These are phyloP conservation scores for Noctua fimbriata DNA, from an alignment of 2,888 invertebrate species.

Conservation along the genomic window DNA sequence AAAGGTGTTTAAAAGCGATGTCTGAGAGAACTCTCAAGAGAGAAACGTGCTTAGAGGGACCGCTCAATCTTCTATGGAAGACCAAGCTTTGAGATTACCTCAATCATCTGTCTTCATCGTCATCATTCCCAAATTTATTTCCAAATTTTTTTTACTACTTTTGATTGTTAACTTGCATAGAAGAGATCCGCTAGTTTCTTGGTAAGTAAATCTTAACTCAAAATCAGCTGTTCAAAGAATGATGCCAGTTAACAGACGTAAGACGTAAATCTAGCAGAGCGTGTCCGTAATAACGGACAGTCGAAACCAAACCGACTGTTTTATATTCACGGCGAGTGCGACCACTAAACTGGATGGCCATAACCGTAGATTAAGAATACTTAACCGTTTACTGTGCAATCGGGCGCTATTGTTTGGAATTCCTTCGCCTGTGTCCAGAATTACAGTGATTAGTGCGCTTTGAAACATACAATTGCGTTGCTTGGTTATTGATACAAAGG, in stretches of 20 bases:
- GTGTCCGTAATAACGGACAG: slow-evolving; percentile 65
- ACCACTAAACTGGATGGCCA: slow-evolving; percentile 61
- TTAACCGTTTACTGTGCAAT: slow-evolving; percentile 64
- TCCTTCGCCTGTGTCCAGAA: slow-evolving; percentile 54
- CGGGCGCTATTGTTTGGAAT: slow-evolving; percentile 60
- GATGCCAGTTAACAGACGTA: slow-evolving; percentile 21
- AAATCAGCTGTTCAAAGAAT: slow-evolving; percentile 52
- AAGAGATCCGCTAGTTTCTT: background rate
- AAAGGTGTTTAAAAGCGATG: no score
- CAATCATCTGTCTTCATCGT: background rate
- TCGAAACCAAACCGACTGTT: slow-evolving; percentile 61
- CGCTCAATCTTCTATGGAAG: background rate
- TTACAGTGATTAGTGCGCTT: slow-evolving; percentile 52
- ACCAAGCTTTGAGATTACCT: background rate
- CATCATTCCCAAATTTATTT: background rate
- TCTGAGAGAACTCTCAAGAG: background rate
- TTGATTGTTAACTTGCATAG: background rate
- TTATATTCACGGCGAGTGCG: slow-evolving; percentile 66
- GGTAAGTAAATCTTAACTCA: slow-evolving; percentile 26
- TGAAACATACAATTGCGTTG: slow-evolving; percentile 37
- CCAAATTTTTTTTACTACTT: no score
- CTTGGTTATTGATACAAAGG: slow-evolving; percentile 37
- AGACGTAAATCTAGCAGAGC: slow-evolving; percentile 61
- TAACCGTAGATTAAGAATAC: slow-evolving; percentile 70
- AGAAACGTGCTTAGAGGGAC: background rate